Conservation (phyloP, 2,113 vertebrate species). For the Enhydra lutris region DNA sequence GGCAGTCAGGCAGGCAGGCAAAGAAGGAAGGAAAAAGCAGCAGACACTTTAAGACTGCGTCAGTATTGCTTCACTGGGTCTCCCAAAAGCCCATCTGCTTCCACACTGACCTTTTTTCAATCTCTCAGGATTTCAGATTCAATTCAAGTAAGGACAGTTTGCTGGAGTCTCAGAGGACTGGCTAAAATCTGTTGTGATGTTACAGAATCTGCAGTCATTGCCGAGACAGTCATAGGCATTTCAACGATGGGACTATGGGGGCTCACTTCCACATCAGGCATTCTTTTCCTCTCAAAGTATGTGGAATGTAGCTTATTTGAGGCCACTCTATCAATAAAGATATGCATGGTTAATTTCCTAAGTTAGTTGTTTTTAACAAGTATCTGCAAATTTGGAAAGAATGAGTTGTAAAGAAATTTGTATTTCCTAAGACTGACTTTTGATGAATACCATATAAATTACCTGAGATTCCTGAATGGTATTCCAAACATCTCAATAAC, state of each 20-base stretch:
- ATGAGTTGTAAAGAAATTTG: not conserved
- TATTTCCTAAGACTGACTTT: not conserved
- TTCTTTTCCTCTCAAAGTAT: not conserved
- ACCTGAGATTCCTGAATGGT: not conserved
- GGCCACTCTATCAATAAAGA: not conserved
- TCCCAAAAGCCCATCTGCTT: not conserved
- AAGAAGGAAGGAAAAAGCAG: not conserved
- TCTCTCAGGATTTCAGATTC: not conserved
- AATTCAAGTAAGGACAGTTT: not conserved
- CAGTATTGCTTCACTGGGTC: rapidly evolving
- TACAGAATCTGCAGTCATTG: not conserved
- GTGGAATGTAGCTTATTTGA: not conserved
- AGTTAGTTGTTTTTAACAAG: not conserved
- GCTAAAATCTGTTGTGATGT: not conserved
- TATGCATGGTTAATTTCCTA: not conserved
- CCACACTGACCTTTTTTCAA: not conserved
- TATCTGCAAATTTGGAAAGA: not conserved
- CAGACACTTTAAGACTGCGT: not conserved
- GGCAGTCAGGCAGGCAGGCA: not conserved
- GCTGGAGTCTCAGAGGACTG: not conserved
- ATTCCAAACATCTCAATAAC: not conserved
- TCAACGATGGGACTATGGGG: not conserved
- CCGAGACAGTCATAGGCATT: not conserved
- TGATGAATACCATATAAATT: not conserved
- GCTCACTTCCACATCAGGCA: not conserved